Conservation (phyloP, 2,113 vertebrate species). For the Pithys albifrons region DNA sequence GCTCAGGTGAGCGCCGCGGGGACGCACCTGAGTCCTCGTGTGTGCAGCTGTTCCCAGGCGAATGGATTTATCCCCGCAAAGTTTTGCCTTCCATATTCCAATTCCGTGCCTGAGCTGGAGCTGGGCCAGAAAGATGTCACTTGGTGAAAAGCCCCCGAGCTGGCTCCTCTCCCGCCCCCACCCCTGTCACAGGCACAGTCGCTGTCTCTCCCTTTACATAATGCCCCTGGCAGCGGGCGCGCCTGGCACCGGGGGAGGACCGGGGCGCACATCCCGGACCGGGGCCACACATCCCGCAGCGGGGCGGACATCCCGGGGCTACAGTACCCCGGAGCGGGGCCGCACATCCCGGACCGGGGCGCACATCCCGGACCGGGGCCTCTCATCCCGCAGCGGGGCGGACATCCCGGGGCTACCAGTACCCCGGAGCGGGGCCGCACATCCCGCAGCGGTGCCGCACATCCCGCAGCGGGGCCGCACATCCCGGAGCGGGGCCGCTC, state of each 20-base stretch:
- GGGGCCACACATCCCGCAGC: background rate
- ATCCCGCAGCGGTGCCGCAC: too few relatives aligned
- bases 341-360: too few relatives aligned
- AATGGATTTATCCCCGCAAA: background rate
- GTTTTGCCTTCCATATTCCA: background rate
- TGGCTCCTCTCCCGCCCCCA: constrained; percentile 31
- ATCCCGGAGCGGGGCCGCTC: too few relatives aligned
- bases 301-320: background rate
- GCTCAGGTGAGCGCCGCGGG: background rate
- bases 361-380: too few relatives aligned
- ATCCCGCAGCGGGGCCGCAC: too few relatives aligned
- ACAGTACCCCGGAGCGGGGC: too few relatives aligned
- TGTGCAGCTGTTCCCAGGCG: background rate
- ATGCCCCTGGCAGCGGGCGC: constrained; percentile 43
- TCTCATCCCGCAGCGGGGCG: too few relatives aligned
- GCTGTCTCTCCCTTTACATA: constrained; percentile 50
- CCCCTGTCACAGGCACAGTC: background rate
- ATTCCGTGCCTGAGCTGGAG: constrained; percentile 33
- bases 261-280: too few relatives aligned
- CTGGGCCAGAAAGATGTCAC: constrained; percentile 18
- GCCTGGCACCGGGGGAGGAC: constrained; percentile 64
- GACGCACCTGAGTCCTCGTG: background rate
- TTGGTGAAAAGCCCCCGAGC: background rate
- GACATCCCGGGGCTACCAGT: too few relatives aligned
- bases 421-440: background rate